Conservation (phyloP, 1,140 invertebrate genomes). For the Semibalanus balanoides region DNA sequence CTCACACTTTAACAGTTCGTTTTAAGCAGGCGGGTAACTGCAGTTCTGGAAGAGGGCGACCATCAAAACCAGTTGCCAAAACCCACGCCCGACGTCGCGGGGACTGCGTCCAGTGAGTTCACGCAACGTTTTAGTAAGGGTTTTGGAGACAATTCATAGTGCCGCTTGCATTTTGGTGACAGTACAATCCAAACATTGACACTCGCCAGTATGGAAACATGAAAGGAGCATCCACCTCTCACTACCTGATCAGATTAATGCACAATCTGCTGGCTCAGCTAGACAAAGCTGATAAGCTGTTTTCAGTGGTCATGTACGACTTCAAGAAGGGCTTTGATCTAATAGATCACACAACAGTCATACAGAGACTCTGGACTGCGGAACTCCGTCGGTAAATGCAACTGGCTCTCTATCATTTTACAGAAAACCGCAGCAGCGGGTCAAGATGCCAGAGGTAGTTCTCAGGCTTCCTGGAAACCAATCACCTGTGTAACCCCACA, state of each 20-base stretch:
- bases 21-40: neutral
- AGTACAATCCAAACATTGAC: neutral
- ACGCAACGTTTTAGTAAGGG: neutral
- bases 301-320: neutral
- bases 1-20: neutral
- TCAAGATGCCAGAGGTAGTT: neutral
- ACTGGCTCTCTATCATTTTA: no score
- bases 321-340: neutral
- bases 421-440: no score
- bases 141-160: neutral
- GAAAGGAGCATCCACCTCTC: neutral
- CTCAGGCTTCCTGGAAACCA: neutral
- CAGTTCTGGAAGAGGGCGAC: neutral
- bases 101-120: neutral
- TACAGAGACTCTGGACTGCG: neutral
- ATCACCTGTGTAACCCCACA: neutral
- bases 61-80: neutral
- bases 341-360: neutral
- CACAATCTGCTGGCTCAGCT: neutral
- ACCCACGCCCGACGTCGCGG: neutral
- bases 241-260: neutral
- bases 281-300: neutral
- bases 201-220: neutral
- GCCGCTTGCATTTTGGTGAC: neutral
- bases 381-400: neutral